Conservation (phyloP, 2,113 vertebrate species). For the Heptranchias perlo region DNA sequence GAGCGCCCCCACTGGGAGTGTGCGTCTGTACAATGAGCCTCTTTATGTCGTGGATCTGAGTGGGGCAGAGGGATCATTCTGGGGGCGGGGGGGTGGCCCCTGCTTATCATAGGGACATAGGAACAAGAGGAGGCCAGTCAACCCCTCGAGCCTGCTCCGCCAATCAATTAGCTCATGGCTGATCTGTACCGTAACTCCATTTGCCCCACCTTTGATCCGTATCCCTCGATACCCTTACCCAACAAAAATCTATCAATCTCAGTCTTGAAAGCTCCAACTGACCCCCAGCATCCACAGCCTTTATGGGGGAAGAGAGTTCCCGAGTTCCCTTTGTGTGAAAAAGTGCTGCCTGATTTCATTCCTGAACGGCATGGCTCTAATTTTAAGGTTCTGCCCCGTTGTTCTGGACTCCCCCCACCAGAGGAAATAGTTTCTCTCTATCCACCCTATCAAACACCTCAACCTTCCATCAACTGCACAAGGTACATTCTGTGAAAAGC, state of each 20-base stretch:
- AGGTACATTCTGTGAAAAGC: neutral
- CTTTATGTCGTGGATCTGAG: no score
- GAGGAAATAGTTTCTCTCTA: neutral
- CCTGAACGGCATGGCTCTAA: neutral
- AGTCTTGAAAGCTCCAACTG: no score
- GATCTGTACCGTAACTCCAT: neutral
- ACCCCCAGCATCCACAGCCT: no score
- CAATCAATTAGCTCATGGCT: neutral
- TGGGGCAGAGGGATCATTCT: no score
- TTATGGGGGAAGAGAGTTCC: neutral
- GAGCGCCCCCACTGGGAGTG: no score
- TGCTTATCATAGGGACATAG: no score
- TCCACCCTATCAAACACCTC: neutral
- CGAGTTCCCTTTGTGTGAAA: neutral
- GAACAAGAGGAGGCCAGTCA: neutral
- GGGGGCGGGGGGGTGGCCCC: no score
- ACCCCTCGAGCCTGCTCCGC: neutral
- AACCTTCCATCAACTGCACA: no score
- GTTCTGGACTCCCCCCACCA: neutral
- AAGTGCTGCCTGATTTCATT: neutral
- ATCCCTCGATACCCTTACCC: neutral
- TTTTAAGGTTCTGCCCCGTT: neutral
- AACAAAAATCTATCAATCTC: neutral
- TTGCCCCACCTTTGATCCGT: neutral
- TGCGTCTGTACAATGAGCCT: no score